phyloP scores from a whole-genome alignment of 2,113 vertebrate genomes.

The Anhinga rufa region DNA sequence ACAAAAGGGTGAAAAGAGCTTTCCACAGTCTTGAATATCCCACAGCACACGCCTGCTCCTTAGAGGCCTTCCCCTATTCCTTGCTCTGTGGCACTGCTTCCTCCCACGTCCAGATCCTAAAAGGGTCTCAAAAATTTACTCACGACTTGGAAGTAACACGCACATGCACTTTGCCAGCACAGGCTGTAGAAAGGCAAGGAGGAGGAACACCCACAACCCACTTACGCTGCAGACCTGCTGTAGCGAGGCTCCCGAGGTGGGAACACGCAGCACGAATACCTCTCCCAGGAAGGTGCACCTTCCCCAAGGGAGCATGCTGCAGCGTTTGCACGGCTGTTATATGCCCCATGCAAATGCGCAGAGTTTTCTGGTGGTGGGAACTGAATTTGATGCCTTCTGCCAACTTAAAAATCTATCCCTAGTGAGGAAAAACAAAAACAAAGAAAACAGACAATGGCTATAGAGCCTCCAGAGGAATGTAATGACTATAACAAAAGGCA shows the following conservation, averaged over 20 bases:
- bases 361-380: neutral
- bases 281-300: neutral
- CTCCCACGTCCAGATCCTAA: neutral
- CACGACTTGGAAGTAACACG: neutral
- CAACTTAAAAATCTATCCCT: neutral
- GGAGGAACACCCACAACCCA: neutral
- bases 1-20: neutral
- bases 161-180: neutral
- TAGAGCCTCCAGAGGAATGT: neutral
- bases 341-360: accelerated
- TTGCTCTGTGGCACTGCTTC: neutral
- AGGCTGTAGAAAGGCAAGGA: neutral
- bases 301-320: neutral
- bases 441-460: neutral
- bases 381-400: neutral
- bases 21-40: neutral
- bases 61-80: neutral
- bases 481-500: constrained; percentile 2
- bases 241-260: neutral
- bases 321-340: neutral
- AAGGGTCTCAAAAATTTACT: neutral
- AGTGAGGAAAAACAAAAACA: neutral
- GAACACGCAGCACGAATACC: accelerated
- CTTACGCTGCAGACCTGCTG: neutral
- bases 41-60: neutral